These are phyloP conservation scores for Epinephelus lanceolatus DNA, from an alignment of 2,113 vertebrate genomes.

Conservation along the genomic window DNA sequence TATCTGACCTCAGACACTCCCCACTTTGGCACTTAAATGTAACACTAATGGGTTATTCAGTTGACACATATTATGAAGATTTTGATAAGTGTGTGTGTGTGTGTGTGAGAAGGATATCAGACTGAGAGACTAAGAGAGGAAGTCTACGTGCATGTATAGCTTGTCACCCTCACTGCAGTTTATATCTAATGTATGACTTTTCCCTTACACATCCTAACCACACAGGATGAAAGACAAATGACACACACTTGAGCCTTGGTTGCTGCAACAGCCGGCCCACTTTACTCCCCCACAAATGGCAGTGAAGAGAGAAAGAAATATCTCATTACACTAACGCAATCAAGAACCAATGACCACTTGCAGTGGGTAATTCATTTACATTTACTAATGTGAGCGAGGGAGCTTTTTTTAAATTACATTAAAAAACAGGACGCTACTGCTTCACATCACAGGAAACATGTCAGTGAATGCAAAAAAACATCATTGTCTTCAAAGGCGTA, in stretches of 20 bases:
- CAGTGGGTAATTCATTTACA: background rate
- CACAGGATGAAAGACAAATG: conserved; percentile 16
- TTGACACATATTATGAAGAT: background rate
- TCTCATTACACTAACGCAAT: background rate
- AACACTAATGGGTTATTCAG: conserved; percentile 5
- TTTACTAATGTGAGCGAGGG: background rate
- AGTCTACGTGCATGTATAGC: background rate
- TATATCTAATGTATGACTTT: conserved; percentile 15
- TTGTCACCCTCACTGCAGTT: background rate
- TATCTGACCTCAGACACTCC: conserved; percentile 11
- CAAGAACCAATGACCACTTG: background rate
- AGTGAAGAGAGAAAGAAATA: background rate
- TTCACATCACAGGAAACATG: background rate
- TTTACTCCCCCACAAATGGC: background rate
- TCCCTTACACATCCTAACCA: conserved; percentile 19
- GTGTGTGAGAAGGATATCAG: background rate
- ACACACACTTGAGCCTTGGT: background rate
- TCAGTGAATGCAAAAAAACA: conserved; percentile 5
- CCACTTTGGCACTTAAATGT: conserved; percentile 10
- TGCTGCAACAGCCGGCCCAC: background rate
- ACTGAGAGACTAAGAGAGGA: conserved; percentile 17
- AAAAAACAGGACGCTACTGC: background rate
- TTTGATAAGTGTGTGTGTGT: background rate
- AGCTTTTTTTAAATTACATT: background rate
- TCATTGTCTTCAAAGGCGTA: conserved; percentile 26